Percentiles rank a stretch among this genome's conserved stretches.
These are phyloP conservation scores for Gulo gulo DNA, from an alignment of 2,113 vertebrate species.

Conservation along the genomic window DNA sequence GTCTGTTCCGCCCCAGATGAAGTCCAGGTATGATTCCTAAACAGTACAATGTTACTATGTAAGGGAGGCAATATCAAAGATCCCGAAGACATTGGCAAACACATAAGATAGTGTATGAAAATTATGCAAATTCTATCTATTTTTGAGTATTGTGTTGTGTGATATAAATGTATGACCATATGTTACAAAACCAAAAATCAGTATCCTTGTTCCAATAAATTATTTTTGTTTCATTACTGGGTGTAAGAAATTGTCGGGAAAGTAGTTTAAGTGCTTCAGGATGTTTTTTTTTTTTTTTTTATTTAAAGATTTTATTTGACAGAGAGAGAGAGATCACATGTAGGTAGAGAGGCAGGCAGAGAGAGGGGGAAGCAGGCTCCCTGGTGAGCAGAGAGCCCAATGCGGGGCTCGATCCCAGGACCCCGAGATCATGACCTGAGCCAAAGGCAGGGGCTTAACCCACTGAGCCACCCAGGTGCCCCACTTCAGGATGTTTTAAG, in stretches of 20 bases:
- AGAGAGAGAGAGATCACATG: too few species aligned
- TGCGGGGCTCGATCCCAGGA: too few species aligned
- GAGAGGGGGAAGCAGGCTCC: too few species aligned
- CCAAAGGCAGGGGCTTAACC: too few species aligned
- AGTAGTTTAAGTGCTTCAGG: neutral
- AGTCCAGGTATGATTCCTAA: neutral
- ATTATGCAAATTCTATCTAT: conserved; percentile 44
- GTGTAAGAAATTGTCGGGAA: conserved; percentile 15
- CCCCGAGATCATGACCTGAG: too few species aligned
- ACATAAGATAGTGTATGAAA: neutral
- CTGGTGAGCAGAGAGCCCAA: too few species aligned
- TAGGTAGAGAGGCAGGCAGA: too few species aligned
- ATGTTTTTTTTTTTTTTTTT: too few species aligned
- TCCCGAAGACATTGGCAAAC: neutral
- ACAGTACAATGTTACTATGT: neutral
- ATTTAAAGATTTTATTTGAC: too few species aligned
- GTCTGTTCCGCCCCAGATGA: neutral
- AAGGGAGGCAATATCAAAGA: neutral
- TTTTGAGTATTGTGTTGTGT: conserved; percentile 55
- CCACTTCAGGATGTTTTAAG: neutral
- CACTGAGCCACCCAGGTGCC: too few species aligned
- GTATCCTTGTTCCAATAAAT: neutral
- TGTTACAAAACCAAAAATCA: conserved; percentile 50
- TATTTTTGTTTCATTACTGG: conserved; percentile 43
- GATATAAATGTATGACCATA: conserved; percentile 44